Base-by-base conservation (phyloP, 2,797 vertebrate species). In the Cetoscarus ocellatus region DNA sequence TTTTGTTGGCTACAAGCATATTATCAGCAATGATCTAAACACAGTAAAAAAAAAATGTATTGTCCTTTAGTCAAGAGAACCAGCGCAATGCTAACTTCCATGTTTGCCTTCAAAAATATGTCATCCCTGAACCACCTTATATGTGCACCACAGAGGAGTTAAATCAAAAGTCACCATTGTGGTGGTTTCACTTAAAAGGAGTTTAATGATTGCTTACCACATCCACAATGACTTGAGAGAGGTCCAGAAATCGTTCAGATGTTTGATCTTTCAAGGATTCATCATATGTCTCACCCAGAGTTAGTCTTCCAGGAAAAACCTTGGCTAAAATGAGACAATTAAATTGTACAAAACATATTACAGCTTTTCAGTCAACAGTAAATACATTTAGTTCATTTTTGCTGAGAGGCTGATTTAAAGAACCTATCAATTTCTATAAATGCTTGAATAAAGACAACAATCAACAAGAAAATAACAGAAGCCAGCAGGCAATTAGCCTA, bases 211-310 rank as follows among this genome's bases (percentile, higher is more conserved):
- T 43, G 1, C 71, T 80, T 86, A 92, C 92, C 64, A 0, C 3
- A 0, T 0, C 0, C 35, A 0, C 9, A 62, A 93, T 88, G 0
- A 0, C 0, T 0, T 0, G 0, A 0, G 80, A 7, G 0, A 6
- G 4, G 0, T 2, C 0, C 1, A 1, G 0, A 70, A 92, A 93
- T 15, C 0, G 0, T n/a, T 0, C 0, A 48, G 90, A 85, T 9
- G 0, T 8, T 3, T 1, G 66, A 7, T 39, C 0, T 0, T 0
- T 0, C 84, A 89, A 78, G 0, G 0, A 0, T 0, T 0, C 0
- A 0, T 0, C 0, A 35, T 38, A 90, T 0, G 0, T 0, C 0
- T 0, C 0, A 3, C 1, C 0, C 11, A 83, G 1, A 1, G 0
- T 0, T 1, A 93, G 53, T 1, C 15, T 0, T 59, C 84, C 85